phyloP scores from a whole-genome alignment of 1,140 invertebrate genomes.

The Planococcus citri region DNA sequence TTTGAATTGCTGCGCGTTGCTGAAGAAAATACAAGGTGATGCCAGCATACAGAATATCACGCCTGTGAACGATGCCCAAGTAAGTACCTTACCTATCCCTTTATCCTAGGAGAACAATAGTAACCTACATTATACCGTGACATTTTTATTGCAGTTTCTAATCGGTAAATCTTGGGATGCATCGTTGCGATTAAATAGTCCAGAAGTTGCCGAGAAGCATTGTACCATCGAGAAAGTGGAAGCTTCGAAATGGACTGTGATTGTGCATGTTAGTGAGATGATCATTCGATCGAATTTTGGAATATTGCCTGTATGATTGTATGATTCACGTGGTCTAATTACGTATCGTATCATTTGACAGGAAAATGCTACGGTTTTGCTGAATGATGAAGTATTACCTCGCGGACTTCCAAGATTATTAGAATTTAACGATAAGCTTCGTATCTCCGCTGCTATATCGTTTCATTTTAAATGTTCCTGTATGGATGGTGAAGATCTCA shows the following conservation, averaged over 20 bases:
- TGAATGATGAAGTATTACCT: background rate
- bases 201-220: background rate
- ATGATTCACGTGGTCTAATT: background rate
- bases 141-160: background rate
- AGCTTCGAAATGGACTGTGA: background rate
- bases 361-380: background rate
- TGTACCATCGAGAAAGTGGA: background rate
- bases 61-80: background rate
- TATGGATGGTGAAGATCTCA: background rate
- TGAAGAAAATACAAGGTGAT: background rate
- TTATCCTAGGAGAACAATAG: background rate
- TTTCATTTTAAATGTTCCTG: background rate
- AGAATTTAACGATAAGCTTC: background rate
- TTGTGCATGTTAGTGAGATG: background rate
- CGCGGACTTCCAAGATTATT: background rate
- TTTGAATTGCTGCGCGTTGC: background rate
- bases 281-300: too few relatives aligned
- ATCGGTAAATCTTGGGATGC: slow-evolving; percentile 2
- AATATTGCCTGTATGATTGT: too few relatives aligned
- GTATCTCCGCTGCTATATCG: background rate
- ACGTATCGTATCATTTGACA: background rate
- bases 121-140: background rate
- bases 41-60: background rate
- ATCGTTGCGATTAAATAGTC: background rate
- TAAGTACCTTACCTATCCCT: background rate